phyloP scores from a whole-genome alignment of 1,140 invertebrate species.

The Atopsyche davidsoni region DNA sequence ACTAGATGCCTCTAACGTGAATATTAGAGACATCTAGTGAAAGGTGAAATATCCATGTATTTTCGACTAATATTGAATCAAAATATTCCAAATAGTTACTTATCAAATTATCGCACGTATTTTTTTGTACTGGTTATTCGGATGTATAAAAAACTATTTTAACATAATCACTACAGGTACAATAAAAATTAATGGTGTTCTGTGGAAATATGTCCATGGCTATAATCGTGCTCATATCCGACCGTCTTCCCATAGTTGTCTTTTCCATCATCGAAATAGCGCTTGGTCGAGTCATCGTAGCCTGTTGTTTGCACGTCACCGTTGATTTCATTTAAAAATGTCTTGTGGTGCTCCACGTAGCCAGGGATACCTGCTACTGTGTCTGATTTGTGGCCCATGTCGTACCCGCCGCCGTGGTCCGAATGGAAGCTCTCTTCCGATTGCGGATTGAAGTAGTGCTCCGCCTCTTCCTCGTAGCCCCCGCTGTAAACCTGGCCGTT shows the following conservation, averaged over 20 bases:
- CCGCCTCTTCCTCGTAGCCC: no score
- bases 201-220: not conserved
- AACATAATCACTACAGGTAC: constrained; percentile 9
- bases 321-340: constrained; percentile 24
- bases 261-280: constrained; percentile 1
- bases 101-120: no score
- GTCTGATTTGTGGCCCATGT: constrained; percentile 12
- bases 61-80: no score
- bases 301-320: constrained; percentile 4
- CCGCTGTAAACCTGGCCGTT: constrained; percentile 11
- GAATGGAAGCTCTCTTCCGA: no score
- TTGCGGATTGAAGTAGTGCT: no score
- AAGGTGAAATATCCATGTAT: no score
- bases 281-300: constrained; percentile 11
- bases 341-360: constrained; percentile 14
- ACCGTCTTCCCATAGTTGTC: constrained; percentile 6
- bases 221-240: constrained; percentile 12
- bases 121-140: not conserved
- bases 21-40: no score
- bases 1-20: no score
- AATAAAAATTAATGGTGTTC: not conserved
- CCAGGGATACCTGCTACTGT: constrained; percentile 21
- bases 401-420: not conserved
- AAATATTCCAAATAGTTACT: no score
- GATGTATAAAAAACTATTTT: not conserved